Evolutionary conservation across 1,140 invertebrate species (phyloP).

Genomic region (Nilaparvata lugens): DNA sequence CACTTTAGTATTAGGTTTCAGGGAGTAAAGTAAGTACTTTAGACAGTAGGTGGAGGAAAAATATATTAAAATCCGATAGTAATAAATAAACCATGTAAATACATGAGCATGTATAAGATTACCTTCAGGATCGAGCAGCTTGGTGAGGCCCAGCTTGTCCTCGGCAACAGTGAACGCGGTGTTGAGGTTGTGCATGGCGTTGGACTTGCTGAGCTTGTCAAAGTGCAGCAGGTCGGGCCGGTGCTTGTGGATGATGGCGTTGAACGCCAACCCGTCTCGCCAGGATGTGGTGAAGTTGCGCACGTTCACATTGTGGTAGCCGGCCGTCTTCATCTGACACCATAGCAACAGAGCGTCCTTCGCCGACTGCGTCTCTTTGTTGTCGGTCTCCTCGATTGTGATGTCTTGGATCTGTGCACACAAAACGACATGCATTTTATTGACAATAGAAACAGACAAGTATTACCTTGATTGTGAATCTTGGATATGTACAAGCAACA

Average conservation of each 20-base stretch:
- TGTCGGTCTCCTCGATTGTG: conserved; percentile 98
- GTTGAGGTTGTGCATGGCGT: conserved; percentile 95
- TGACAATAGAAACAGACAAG: no score
- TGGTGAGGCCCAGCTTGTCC: conserved; percentile 93
- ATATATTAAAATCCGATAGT: no score
- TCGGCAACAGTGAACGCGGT: conserved; percentile 96
- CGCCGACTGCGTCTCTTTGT: conserved; percentile 94
- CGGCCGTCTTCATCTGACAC: conserved; percentile 99
- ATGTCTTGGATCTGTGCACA: conserved; percentile 98
- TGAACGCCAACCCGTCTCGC: conserved; percentile 98
- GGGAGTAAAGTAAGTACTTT: no score
- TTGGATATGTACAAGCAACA: no score
- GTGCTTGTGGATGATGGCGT: conserved; percentile 99
- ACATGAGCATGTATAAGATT: no score
- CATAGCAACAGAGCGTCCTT: conserved; percentile 94
- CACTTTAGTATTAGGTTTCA: no score
- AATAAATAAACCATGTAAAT: no score
- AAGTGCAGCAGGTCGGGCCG: conserved; percentile 93
- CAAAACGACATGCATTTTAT: no score
- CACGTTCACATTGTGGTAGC: conserved; percentile 98
- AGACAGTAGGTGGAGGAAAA: no score
- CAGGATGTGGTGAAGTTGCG: conserved; percentile 99
- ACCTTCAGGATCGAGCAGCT: conserved; percentile 96
- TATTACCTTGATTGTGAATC: no score
- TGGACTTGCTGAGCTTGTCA: conserved; percentile 91